Conservation (phyloP, 2,888 invertebrate species). For the Bedellia somnulentella region DNA sequence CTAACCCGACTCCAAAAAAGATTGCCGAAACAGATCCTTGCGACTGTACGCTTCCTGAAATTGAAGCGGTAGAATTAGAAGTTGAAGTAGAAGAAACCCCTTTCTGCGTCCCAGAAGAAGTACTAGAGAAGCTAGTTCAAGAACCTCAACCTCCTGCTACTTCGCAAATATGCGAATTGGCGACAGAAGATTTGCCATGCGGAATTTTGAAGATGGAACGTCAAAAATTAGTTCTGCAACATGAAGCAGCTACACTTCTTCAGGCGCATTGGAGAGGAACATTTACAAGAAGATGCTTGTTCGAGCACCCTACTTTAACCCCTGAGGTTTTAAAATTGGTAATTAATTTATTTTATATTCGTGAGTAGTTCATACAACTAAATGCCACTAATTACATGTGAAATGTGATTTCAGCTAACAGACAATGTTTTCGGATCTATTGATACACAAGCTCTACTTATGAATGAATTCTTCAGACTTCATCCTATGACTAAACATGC, state of each 20-base stretch:
- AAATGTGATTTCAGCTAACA: constrained; percentile 27
- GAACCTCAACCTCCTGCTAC: constrained; percentile 14
- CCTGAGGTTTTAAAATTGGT: constrained; percentile 30
- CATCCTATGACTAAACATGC: constrained; percentile 32
- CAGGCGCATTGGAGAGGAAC: constrained; percentile 41
- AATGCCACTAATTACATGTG: too few species aligned
- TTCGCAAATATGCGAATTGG: constrained; percentile 31
- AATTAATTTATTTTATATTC: constrained; percentile 14
- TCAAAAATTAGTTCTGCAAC: constrained; percentile 23
- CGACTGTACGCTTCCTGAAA: constrained; percentile 30
- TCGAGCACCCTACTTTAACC: constrained; percentile 14
- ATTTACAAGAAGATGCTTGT: constrained; percentile 30
- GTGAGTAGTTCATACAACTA: neutral
- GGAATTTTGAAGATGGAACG: constrained; percentile 31
- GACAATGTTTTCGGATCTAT: constrained; percentile 34
- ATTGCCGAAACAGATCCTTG: constrained; percentile 26
- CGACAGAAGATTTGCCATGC: constrained; percentile 30
- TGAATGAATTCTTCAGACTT: constrained; percentile 42
- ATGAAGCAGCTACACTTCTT: constrained; percentile 34
- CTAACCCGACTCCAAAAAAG: constrained; percentile 19
- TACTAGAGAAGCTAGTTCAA: constrained; percentile 20
- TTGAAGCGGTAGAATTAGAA: constrained; percentile 20
- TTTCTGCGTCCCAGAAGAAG: constrained; percentile 1
- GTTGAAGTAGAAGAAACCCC: constrained; percentile 13
- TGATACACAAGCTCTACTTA: constrained; percentile 28